A percentile compares a stretch with the other conserved stretches of the same genome.
Conservation (phyloP, 2,797 vertebrate species). For the Labroides dimidiatus region DNA sequence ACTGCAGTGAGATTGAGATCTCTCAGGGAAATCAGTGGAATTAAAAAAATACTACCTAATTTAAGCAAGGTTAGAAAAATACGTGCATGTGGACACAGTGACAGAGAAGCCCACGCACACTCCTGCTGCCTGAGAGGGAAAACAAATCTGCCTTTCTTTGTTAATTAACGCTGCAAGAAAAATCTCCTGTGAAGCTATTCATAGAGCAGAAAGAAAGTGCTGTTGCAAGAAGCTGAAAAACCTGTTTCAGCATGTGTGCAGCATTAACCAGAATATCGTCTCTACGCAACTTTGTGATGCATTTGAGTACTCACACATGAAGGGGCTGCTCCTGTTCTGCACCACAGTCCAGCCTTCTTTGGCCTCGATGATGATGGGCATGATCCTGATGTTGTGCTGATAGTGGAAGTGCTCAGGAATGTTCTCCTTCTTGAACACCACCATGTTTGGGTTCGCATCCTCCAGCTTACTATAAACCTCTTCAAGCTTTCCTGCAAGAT, state of each 20-base stretch:
- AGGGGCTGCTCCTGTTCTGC: conserved; percentile 84
- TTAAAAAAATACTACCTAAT: conserved; percentile 3
- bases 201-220: conserved; percentile 41
- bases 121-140: conserved; percentile 22
- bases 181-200: conserved; percentile 59
- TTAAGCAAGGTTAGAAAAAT: conserved; percentile 2
- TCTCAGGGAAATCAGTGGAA: conserved; percentile 7
- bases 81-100: neutral
- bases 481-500: conserved; percentile 86
- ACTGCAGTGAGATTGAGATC: conserved; percentile 9
- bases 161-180: conserved; percentile 53
- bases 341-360: conserved; percentile 92
- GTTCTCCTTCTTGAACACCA: conserved; percentile 89
- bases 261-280: neutral
- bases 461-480: conserved; percentile 86
- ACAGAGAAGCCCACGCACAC: neutral
- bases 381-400: conserved; percentile 87
- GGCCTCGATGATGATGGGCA: conserved; percentile 90
- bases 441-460: conserved; percentile 90
- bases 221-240: conserved; percentile 4
- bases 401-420: conserved; percentile 89
- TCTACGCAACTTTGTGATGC: neutral
- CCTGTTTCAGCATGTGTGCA: conserved; percentile 9
- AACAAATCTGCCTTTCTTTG: conserved; percentile 41
- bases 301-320: conserved; percentile 84